Percentiles rank a stretch among this genome's conserved stretches.
phyloP scores from a whole-genome alignment of 2,888 invertebrate species.

The Acanthosepion esculentum region DNA sequence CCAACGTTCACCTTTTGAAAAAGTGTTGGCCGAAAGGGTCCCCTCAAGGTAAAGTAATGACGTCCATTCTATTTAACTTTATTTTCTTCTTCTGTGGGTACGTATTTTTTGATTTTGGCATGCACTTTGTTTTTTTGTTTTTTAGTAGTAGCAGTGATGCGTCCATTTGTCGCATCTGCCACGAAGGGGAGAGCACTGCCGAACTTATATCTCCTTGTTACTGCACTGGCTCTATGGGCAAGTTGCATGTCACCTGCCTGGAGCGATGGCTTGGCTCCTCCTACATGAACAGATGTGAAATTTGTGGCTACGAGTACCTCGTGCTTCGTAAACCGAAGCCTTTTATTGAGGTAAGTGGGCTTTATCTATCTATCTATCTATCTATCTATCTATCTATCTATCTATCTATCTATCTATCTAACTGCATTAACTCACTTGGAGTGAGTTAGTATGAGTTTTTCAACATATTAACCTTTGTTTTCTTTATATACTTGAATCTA shows the following conservation, averaged over 20 bases:
- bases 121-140: background rate
- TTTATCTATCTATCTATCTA: background rate
- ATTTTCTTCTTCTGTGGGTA: no score
- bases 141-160: conserved; percentile 52
- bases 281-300: conserved; percentile 84
- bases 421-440: no score
- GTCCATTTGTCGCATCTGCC: conserved; percentile 77
- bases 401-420: background rate
- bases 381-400: background rate
- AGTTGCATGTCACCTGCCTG: conserved; percentile 83
- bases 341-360: conserved; percentile 73
- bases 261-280: conserved; percentile 83
- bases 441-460: no score
- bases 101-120: no score
- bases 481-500: no score
- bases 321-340: conserved; percentile 79
- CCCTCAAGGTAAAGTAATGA: no score
- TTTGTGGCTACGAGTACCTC: conserved; percentile 83
- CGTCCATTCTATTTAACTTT: no score
- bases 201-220: conserved; percentile 78
- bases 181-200: conserved; percentile 77
- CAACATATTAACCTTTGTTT: no score
- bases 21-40: no score
- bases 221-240: conserved; percentile 82
- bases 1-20: no score